phyloP scores from a whole-genome alignment of 2,113 vertebrate genomes.

The Salvelinus sp. region DNA sequence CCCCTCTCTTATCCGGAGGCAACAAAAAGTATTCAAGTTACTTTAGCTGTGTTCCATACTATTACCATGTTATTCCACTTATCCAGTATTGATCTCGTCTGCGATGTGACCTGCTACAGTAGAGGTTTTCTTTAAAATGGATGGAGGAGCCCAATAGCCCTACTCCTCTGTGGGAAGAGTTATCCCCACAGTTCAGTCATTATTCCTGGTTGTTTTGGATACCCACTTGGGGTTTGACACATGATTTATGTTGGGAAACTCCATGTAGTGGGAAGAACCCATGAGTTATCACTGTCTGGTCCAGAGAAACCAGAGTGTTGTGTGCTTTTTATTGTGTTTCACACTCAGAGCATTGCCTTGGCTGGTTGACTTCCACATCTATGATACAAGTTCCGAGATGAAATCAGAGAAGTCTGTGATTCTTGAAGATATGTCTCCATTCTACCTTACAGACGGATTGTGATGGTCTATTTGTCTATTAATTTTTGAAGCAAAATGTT shows the following conservation, averaged over 20 bases:
- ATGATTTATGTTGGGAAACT: conserved; percentile 32
- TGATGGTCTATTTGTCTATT: conserved; percentile 13
- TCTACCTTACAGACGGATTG: conserved; percentile 9
- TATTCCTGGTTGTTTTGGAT: conserved; percentile 6
- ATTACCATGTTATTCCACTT: background rate
- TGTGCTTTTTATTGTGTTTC: conserved; percentile 45
- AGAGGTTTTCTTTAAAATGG: background rate
- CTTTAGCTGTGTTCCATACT: background rate
- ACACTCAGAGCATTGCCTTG: conserved; percentile 7
- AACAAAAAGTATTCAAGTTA: background rate
- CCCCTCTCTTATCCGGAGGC: background rate
- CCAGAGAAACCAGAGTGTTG: conserved; percentile 33
- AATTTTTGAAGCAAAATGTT: background rate
- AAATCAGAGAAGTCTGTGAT: conserved; percentile 26
- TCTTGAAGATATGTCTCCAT: conserved; percentile 20
- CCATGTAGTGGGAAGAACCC: conserved; percentile 33
- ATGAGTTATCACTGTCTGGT: conserved; percentile 37
- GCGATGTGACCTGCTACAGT: too few relatives aligned
- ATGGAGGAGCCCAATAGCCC: background rate
- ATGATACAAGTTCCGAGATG: conserved; percentile 21
- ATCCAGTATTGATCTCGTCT: background rate
- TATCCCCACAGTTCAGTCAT: conserved; percentile 21
- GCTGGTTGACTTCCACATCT: conserved; percentile 20
- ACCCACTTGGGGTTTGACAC: conserved; percentile 30
- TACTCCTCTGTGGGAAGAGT: background rate